Base-by-base conservation (phyloP, 1,140 invertebrate genomes). In the Drosophila repletoides region DNA sequence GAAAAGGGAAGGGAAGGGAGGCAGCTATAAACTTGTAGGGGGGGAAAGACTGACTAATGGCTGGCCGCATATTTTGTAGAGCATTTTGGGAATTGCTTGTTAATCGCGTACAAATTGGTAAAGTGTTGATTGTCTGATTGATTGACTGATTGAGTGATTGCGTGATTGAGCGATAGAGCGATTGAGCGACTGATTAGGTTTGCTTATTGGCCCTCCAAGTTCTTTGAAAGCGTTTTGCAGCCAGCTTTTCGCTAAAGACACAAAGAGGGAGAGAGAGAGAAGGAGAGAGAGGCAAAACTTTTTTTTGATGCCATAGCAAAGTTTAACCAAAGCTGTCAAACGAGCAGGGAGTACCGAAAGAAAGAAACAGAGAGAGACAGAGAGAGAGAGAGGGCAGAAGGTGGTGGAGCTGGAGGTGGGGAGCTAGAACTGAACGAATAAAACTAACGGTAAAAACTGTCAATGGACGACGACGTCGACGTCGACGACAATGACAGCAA, bases 71-170 rank as follows among this genome's bases (percentile, higher is more conserved):
- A 65, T 29, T 65, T 65, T 29, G 24, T 58, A 5, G 6, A 24
- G 46, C 34, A 31, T 60, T 51, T n/a, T 29, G 38, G 28, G 64
- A 51, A 43, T 61, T 36, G 28, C 28, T 63, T 48, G 65, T 63
- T 84, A 84, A 81, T 65, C 58, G 49, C 53, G 22, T 51, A 79
- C 77, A 84, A 84, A 83, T 77, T 77, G 68, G 40, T 61, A 69
- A 63, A 53, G 55, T 61, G 63, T 71, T 53, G 58, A 59, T 64
- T 72, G 59, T 53, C 45, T 36, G 60, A 74, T 58, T 74, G 56
- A 49, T 40, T 74, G 45, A 28, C 22, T 48, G 36, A 29, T 28
- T 22, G 51, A 53, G 24, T 58, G 67, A 68, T 67, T 74, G 63
- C 59, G 46, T 52, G 73, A 76, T 53, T 76, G 64, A 61, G 22